Evolutionary conservation across 2,888 invertebrate genomes (phyloP).

Genomic region (Ellobium chinense): DNA sequence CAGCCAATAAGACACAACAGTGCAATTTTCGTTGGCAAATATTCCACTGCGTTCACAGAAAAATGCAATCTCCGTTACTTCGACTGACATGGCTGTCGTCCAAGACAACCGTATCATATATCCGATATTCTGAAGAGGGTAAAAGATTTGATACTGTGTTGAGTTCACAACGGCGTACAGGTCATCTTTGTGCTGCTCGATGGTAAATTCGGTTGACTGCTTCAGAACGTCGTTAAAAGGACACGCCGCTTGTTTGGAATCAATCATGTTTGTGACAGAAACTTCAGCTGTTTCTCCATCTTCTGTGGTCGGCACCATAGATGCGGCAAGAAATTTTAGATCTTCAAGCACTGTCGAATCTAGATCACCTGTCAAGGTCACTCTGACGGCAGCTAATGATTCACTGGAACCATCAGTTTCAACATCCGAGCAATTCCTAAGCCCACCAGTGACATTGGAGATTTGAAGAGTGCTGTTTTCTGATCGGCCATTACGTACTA

Average conservation of each 20-base stretch:
- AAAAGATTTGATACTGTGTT: background rate
- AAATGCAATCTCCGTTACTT: background rate
- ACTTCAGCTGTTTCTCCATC: background rate
- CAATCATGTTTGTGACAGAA: background rate
- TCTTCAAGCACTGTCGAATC: conserved; percentile 6
- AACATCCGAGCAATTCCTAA: too few species aligned
- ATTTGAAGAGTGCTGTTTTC: too few species aligned
- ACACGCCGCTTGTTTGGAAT: background rate
- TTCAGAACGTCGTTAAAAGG: background rate
- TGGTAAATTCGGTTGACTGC: background rate
- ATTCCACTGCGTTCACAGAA: background rate
- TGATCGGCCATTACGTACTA: too few species aligned
- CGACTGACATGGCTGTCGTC: background rate
- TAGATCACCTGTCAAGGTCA: background rate
- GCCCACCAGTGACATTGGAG: too few species aligned
- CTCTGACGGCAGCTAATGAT: background rate
- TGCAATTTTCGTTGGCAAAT: background rate
- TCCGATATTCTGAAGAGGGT: conserved; percentile 11
- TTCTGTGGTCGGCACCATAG: background rate
- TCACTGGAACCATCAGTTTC: too few species aligned
- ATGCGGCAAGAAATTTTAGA: background rate
- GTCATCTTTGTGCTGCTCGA: background rate
- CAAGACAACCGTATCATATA: background rate
- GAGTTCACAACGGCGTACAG: background rate
- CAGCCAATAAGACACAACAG: conserved; percentile 8